Conservation (phyloP, 2,797 vertebrate genomes). For the Anabacerthia variegaticeps region DNA sequence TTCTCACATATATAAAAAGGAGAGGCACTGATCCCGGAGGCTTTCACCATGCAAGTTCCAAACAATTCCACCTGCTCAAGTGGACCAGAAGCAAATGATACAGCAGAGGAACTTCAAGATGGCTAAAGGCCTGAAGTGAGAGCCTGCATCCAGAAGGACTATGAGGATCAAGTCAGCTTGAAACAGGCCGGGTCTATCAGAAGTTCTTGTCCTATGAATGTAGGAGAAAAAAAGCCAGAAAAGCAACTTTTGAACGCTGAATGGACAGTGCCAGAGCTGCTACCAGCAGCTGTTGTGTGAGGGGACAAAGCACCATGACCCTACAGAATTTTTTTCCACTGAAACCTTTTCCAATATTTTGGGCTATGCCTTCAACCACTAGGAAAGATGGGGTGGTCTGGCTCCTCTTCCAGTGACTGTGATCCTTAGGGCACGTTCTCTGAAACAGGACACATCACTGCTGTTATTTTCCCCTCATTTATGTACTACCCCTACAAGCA, state of each 20-base stretch:
- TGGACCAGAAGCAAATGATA: neutral
- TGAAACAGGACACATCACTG: accelerated
- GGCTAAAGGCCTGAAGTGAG: neutral
- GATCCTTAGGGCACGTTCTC: neutral
- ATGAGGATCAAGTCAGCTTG: neutral
- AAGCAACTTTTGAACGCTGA: neutral
- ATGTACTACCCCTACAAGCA: neutral
- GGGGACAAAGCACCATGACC: neutral
- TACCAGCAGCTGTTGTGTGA: neutral
- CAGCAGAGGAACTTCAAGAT: neutral
- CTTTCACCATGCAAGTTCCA: neutral
- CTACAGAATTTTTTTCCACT: neutral
- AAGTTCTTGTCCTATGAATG: neutral
- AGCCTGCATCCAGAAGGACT: neutral
- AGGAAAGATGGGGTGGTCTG: neutral
- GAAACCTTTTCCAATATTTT: neutral
- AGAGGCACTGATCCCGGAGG: neutral
- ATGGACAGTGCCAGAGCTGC: neutral
- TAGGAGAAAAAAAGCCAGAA: neutral
- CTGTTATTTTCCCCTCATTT: neutral
- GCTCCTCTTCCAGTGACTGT: neutral
- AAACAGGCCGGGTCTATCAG: neutral
- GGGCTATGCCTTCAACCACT: neutral
- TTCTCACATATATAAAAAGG: neutral
- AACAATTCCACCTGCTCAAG: neutral